Evolutionary conservation across 2,888 invertebrate genomes (phyloP).

Genomic region (Dryomyza anilis): DNA sequence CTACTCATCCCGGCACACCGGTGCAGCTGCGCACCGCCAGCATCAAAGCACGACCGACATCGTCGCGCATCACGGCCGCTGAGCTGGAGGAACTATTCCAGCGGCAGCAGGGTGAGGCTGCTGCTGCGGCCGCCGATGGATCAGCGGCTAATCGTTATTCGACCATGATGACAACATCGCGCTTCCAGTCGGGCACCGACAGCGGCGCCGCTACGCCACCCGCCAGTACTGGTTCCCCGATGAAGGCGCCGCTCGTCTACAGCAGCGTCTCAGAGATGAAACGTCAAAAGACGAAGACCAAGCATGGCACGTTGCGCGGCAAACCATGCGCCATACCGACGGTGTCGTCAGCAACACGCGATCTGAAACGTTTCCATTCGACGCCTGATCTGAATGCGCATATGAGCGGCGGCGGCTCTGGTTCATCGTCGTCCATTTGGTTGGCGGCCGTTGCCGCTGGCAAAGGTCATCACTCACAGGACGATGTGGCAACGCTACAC

Average conservation of each 20-base stretch:
- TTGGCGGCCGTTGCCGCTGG: slow-evolving; percentile 47
- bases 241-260: slow-evolving; percentile 74
- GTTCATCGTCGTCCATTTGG: slow-evolving; percentile 59
- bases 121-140: slow-evolving; percentile 44
- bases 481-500: slow-evolving; percentile 67
- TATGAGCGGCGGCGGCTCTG: slow-evolving; percentile 48
- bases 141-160: slow-evolving; percentile 62
- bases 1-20: slow-evolving; percentile 67
- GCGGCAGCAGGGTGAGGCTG: slow-evolving; percentile 73
- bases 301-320: slow-evolving; percentile 59
- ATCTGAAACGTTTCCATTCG: slow-evolving; percentile 81
- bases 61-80: slow-evolving; percentile 85
- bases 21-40: slow-evolving; percentile 86
- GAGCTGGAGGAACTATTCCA: slow-evolving; percentile 93
- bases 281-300: slow-evolving; percentile 67
- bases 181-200: slow-evolving; percentile 70
- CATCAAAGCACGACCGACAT: slow-evolving; percentile 85
- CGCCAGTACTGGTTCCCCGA: slow-evolving; percentile 66
- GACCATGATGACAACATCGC: slow-evolving; percentile 75
- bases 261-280: slow-evolving; percentile 97
- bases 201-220: slow-evolving; percentile 69
- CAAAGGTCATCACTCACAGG: slow-evolving; percentile 73
- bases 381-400: slow-evolving; percentile 80
- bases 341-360: slow-evolving; percentile 50
- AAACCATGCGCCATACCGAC: slow-evolving; percentile 61